These are phyloP conservation scores for Drosophila affinis DNA, from an alignment of 2,888 invertebrate genomes.

Conservation along the genomic window DNA sequence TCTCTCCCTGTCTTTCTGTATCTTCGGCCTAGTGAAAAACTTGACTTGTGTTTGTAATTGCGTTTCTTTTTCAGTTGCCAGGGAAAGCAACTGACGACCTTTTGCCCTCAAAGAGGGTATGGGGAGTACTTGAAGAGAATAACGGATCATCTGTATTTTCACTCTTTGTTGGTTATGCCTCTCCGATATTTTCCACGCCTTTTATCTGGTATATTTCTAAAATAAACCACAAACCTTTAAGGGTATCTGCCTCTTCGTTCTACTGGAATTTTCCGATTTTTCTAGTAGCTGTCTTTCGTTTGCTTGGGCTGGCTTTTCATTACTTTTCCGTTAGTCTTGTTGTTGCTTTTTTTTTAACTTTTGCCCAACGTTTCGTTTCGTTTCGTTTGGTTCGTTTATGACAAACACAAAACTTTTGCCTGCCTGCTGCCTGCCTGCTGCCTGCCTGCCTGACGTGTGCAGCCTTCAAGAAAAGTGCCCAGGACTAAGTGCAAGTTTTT, in stretches of 20 bases:
- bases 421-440: slow-evolving; percentile 9
- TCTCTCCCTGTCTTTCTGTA: slow-evolving; percentile 19
- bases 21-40: slow-evolving; percentile 55
- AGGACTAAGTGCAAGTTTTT: slow-evolving; percentile 63
- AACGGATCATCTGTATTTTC: too few relatives aligned
- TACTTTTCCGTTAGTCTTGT: slow-evolving; percentile 59
- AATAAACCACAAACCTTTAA: neutral
- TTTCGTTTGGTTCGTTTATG: slow-evolving; percentile 64
- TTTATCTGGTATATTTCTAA: neutral
- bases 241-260: neutral
- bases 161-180: too few relatives aligned
- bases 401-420: slow-evolving; percentile 72
- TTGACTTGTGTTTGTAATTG: slow-evolving; percentile 75
- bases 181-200: neutral
- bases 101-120: neutral
- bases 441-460: slow-evolving; percentile 64
- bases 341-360: slow-evolving; percentile 33
- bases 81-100: slow-evolving; percentile 41
- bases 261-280: slow-evolving; percentile 12
- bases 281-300: slow-evolving; percentile 9
- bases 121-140: too few relatives aligned
- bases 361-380: slow-evolving; percentile 42
- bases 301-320: slow-evolving; percentile 61
- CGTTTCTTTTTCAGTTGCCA: slow-evolving; percentile 60
- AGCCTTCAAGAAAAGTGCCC: slow-evolving; percentile 62